These are phyloP conservation scores for Larimichthys crocea DNA, from an alignment of 2,113 vertebrate genomes.

Conservation along the genomic window DNA sequence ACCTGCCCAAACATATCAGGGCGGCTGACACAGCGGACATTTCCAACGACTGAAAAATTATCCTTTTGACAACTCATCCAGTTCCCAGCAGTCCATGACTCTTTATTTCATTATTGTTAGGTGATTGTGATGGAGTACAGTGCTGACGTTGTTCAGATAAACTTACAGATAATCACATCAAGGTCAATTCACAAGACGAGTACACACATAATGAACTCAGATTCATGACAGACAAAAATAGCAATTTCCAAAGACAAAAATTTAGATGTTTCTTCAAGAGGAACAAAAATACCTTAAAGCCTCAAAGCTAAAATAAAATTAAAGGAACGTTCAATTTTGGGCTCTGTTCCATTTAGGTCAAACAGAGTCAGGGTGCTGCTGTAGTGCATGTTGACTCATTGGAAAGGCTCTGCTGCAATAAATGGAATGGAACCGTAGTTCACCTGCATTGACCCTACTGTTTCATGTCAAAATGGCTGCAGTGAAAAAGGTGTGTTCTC, in stretches of 20 bases:
- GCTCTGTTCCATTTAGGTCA: too few species aligned
- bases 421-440: too few species aligned
- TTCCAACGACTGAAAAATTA: not conserved
- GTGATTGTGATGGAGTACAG: not conserved
- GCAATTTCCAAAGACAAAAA: not conserved
- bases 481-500: too few species aligned
- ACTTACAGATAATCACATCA: not conserved
- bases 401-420: too few species aligned
- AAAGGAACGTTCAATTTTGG: too few species aligned
- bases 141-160: not conserved
- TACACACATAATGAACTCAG: too few species aligned
- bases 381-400: too few species aligned
- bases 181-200: not conserved
- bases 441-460: too few species aligned
- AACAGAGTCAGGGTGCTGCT: too few species aligned
- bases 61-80: not conserved
- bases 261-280: too few species aligned
- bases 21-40: conserved; percentile 1
- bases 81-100: not conserved
- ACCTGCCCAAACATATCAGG: conserved; percentile 18
- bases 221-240: not conserved
- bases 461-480: too few species aligned
- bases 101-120: not conserved
- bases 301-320: not conserved
- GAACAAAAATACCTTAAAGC: not conserved